Percentiles rank a stretch among this genome's conserved stretches.
These are phyloP conservation scores for Osmerus eperlanus DNA, from an alignment of 2,113 vertebrate species.

Conservation along the genomic window DNA sequence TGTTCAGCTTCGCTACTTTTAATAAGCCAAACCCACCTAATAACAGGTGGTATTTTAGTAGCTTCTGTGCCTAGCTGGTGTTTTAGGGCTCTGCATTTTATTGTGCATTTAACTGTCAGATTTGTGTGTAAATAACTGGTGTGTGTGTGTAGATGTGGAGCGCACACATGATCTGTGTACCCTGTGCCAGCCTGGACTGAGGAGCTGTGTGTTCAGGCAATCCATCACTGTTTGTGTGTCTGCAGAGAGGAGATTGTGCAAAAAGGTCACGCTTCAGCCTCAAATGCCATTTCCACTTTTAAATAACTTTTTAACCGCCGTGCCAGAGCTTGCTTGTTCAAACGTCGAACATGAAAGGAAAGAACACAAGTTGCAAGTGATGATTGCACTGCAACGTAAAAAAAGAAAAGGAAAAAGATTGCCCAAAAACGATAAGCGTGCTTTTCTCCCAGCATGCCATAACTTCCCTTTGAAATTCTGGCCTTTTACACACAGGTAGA, in stretches of 20 bases:
- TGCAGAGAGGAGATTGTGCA: constrained; percentile 39
- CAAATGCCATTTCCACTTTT: constrained; percentile 56
- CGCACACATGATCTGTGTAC: neutral
- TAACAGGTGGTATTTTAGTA: no score
- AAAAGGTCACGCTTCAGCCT: constrained; percentile 53
- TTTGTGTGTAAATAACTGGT: neutral
- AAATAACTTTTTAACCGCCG: constrained; percentile 50
- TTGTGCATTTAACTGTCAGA: neutral
- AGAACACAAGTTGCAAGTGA: constrained; percentile 15
- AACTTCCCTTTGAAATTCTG: neutral
- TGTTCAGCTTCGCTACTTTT: no score
- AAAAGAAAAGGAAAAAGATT: constrained; percentile 38
- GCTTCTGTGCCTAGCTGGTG: neutral
- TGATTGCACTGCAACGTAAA: constrained; percentile 16
- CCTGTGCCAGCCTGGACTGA: neutral
- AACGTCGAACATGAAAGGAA: constrained; percentile 34
- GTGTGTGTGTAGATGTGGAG: neutral
- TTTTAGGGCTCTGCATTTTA: neutral
- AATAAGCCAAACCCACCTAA: no score
- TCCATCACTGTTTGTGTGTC: constrained; percentile 44
- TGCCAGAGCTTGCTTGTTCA: constrained; percentile 33
- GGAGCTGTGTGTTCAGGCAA: constrained; percentile 14
- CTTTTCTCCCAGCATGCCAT: no score
- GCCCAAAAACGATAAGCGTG: constrained; percentile 25
- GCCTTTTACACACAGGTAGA: neutral